Base-by-base conservation (phyloP, 2,113 vertebrate genomes). In the Sclerurus mexicanus region DNA sequence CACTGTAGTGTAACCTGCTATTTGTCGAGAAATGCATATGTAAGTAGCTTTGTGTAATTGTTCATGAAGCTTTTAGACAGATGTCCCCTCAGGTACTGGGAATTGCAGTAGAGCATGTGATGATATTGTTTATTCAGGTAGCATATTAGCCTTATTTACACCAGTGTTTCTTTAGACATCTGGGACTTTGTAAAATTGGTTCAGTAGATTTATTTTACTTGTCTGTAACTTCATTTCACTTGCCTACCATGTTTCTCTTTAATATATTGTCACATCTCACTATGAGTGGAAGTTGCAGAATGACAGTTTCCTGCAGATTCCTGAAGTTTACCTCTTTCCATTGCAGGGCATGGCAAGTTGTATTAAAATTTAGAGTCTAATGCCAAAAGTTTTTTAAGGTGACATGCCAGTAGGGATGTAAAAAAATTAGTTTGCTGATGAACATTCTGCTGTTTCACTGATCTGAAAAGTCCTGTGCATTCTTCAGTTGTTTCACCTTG, bases 141-240 rank as follows among this genome's bases (percentile, higher is more conserved):
- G 49, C 37, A 27, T 7, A 77, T 84, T 90, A 94, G 31, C 53
- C 68, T 87, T 94, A 90, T 89, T 85, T 87, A 87, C n/a, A 60
- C 33, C 52, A n/a, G 19, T 59, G 21, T 42, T 90, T 66, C 64
- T 77, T 81, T 66, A 78, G 63, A 72, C 68, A 46, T 53, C 59
- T 92, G 79, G 55, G 60, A 72, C n/a, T 89, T 63, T 40, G 56
- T 81, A 17, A 72, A 78, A 87, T 80, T 68, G 47, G 28, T 67
- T 93, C 77, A 84, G 42, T 88, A 88, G 80, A 83, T 24, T 82
- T 46, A 60, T 77, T 95, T 92, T 55, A 50, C 74, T 90, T 92
- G 25, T 30, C 64, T 84, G 30, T 50, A 76, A 80, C 63, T 4
- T 73, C 58, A 30, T 40, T 92, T 83, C 42, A 22, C 31, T 81